phyloP scores from a whole-genome alignment of 2,113 vertebrate species.

The Phasianus colchicus region DNA sequence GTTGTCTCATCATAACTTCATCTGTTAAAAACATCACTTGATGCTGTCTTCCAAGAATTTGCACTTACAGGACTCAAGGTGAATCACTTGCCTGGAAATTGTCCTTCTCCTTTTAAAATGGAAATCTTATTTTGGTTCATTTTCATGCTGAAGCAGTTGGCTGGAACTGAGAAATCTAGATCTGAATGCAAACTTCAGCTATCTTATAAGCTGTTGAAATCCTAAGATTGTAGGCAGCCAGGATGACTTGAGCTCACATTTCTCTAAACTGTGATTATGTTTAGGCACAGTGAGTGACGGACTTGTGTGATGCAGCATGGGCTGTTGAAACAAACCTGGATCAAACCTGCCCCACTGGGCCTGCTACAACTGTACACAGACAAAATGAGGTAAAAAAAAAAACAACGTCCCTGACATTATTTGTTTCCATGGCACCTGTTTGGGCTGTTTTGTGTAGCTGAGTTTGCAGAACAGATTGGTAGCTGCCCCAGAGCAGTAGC shows the following conservation, averaged over 20 bases:
- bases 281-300: constrained; percentile 1
- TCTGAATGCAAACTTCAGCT: constrained; percentile 14
- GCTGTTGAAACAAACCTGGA: constrained; percentile 33
- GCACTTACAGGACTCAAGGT: background rate
- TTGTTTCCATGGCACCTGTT: background rate
- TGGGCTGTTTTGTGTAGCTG: background rate
- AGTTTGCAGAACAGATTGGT: background rate
- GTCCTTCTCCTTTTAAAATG: constrained; percentile 1
- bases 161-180: background rate
- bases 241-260: constrained; percentile 9
- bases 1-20: constrained; percentile 37
- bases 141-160: background rate
- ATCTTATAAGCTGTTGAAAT: constrained; percentile 39
- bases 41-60: constrained; percentile 15
- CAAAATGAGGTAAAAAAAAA: constrained; percentile 7
- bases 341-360: background rate
- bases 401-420: background rate
- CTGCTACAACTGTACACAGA: constrained; percentile 32
- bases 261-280: background rate
- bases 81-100: constrained; percentile 43
- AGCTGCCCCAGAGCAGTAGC: background rate
- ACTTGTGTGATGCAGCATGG: constrained; percentile 8
- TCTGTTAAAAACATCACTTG: background rate
- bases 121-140: background rate
- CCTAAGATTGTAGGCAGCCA: background rate